Conservation (phyloP, 1,140 invertebrate genomes). For the Camponotus pennsylvanicus region DNA sequence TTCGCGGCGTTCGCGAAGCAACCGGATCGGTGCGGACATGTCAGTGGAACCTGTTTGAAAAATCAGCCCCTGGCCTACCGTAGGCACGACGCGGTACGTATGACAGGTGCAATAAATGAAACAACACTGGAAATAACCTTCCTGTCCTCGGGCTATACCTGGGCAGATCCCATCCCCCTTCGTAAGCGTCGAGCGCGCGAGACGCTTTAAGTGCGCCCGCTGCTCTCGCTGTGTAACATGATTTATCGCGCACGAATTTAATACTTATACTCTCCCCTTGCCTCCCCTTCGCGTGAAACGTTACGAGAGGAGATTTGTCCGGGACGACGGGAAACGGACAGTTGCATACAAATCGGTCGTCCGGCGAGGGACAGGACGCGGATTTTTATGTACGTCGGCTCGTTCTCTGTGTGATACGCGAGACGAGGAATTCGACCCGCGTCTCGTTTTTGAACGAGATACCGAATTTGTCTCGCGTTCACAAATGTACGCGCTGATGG, state of each 20-base stretch:
- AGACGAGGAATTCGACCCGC: conserved; percentile 33
- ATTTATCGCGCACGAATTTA: conserved; percentile 68
- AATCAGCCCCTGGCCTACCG: conserved; percentile 86
- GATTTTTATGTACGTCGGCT: conserved; percentile 39
- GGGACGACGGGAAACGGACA: conserved; percentile 18
- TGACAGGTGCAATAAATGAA: conserved; percentile 58
- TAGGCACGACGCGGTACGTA: conserved; percentile 82
- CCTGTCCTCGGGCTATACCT: conserved; percentile 19
- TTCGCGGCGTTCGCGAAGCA: conserved; percentile 86
- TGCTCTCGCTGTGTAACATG: not conserved
- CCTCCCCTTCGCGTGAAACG: conserved; percentile 38
- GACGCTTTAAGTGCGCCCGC: conserved; percentile 20
- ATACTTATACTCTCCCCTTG: not conserved
- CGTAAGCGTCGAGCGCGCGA: not conserved
- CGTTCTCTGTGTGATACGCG: conserved; percentile 43
- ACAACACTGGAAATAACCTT: conserved; percentile 34
- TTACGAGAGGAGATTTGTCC: conserved; percentile 40
- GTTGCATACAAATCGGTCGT: conserved; percentile 48
- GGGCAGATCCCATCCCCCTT: not conserved
- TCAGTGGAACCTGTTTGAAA: conserved; percentile 83
- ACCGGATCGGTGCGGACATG: conserved; percentile 81
- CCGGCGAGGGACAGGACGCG: conserved; percentile 9
- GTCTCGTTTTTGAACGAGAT: conserved; percentile 5
- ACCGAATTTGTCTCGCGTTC: conserved; percentile 18
- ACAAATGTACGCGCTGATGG: conserved; percentile 29